Percentiles rank a stretch among this genome's conserved stretches.
Evolutionary conservation across 1,140 invertebrate genomes (phyloP).

Genomic region (Philopotamus ludificatus): DNA sequence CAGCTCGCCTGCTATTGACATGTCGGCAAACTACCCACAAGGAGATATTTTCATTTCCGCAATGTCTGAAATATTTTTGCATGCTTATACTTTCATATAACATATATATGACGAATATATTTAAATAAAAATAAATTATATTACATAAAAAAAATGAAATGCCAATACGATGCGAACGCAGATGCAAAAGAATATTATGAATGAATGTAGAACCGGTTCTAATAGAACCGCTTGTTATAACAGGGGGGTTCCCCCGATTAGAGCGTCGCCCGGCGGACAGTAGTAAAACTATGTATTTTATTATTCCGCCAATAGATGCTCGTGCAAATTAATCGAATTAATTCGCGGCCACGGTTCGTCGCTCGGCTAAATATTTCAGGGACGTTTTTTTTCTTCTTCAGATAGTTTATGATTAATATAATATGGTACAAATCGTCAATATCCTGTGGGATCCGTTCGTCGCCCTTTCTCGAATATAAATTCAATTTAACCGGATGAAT

Average conservation of each 20-base stretch:
- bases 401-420: neutral
- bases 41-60: constrained; percentile 38
- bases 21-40: constrained; percentile 34
- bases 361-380: constrained; percentile 7
- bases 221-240: too few relatives aligned
- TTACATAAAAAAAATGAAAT: too few relatives aligned
- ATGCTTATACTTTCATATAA: too few relatives aligned
- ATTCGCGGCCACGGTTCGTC: constrained; percentile 6
- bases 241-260: too few relatives aligned
- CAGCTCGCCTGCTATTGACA: constrained; percentile 37
- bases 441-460: neutral
- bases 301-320: constrained; percentile 25
- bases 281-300: constrained; percentile 31
- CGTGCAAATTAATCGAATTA: constrained; percentile 19
- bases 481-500: constrained; percentile 11
- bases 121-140: too few relatives aligned
- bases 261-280: constrained; percentile 32
- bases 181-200: too few relatives aligned
- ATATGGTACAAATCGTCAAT: constrained; percentile 7
- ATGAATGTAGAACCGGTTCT: too few relatives aligned
- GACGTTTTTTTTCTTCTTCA: too few relatives aligned
- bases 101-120: too few relatives aligned
- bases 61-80: too few relatives aligned
- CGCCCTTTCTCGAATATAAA: constrained; percentile 6
- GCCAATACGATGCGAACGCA: too few relatives aligned